phyloP scores from a whole-genome alignment of 2,113 vertebrate genomes.

The Macrotus californicus region DNA sequence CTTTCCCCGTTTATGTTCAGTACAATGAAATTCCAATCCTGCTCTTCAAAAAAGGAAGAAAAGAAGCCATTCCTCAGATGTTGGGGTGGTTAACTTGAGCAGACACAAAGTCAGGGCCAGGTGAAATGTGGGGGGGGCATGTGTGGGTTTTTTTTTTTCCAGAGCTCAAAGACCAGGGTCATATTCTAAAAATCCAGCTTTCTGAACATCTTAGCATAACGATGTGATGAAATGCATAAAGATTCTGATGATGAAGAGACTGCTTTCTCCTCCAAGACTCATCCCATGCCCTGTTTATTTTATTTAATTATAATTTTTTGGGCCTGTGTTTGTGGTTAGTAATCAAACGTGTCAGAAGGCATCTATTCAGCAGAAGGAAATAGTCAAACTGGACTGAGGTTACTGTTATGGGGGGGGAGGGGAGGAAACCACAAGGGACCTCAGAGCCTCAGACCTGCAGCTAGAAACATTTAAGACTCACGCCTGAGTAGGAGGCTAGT shows the following conservation, averaged over 20 bases:
- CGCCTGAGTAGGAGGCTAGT: rapidly evolving
- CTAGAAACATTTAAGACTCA: not conserved
- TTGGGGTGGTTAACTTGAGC: not conserved
- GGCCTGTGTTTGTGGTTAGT: not conserved
- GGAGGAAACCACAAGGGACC: rapidly evolving
- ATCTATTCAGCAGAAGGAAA: not conserved
- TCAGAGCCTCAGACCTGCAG: not conserved
- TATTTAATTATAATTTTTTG: not conserved
- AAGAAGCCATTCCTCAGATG: not conserved
- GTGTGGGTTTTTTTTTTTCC: not conserved
- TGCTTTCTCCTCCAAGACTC: not conserved
- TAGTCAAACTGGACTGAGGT: rapidly evolving
- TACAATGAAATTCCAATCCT: constrained; percentile 37
- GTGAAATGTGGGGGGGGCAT: not conserved
- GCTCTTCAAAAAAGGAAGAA: not conserved
- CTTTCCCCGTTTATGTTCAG: not conserved
- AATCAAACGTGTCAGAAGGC: not conserved
- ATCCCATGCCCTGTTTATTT: constrained; percentile 29
- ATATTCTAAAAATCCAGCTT: not conserved
- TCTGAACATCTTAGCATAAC: not conserved
- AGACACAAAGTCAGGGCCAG: not conserved
- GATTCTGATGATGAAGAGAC: not conserved
- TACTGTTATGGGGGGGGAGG: rapidly evolving
- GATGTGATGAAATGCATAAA: not conserved
- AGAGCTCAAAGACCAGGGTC: not conserved